Percentiles rank a stretch among this genome's conserved stretches.
phyloP scores from a whole-genome alignment of 2,888 invertebrate genomes.

The Phymatocera aterrima region DNA sequence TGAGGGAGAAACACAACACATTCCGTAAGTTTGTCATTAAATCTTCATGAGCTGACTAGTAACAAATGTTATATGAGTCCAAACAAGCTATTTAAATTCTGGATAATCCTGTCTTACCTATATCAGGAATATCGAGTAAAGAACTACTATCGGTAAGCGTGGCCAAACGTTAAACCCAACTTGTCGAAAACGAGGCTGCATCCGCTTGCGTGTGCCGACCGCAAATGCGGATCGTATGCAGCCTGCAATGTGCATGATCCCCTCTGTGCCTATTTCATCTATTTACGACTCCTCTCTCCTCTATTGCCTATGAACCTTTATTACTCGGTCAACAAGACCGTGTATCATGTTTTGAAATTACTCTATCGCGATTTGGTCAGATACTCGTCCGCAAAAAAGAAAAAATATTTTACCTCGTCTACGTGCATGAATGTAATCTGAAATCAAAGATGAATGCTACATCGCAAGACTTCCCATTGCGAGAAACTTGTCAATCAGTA shows the following conservation, averaged over 20 bases:
- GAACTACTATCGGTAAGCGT: background rate
- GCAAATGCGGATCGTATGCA: background rate
- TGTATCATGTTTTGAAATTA: background rate
- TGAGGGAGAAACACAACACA: background rate
- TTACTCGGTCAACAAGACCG: background rate
- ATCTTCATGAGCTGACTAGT: background rate
- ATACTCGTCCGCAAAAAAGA: background rate
- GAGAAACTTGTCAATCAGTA: no score
- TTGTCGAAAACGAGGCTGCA: background rate
- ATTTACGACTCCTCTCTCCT: slow-evolving; percentile 34
- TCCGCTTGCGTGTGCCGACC: background rate
- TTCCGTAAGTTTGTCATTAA: background rate
- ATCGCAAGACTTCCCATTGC: no score
- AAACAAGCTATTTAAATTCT: background rate
- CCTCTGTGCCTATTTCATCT: slow-evolving; percentile 21
- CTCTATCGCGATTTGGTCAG: background rate
- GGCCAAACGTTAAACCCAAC: background rate
- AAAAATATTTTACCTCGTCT: no score
- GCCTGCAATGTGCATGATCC: background rate
- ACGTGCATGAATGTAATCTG: no score
- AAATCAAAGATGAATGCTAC: no score
- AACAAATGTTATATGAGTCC: background rate
- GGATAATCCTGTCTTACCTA: background rate
- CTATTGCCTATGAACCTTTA: background rate
- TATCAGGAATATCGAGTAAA: background rate